Percentiles rank a stretch among this genome's conserved stretches.
Evolutionary conservation across 2,888 invertebrate genomes (phyloP).

Genomic region (Eumacrocentrus americanus): DNA sequence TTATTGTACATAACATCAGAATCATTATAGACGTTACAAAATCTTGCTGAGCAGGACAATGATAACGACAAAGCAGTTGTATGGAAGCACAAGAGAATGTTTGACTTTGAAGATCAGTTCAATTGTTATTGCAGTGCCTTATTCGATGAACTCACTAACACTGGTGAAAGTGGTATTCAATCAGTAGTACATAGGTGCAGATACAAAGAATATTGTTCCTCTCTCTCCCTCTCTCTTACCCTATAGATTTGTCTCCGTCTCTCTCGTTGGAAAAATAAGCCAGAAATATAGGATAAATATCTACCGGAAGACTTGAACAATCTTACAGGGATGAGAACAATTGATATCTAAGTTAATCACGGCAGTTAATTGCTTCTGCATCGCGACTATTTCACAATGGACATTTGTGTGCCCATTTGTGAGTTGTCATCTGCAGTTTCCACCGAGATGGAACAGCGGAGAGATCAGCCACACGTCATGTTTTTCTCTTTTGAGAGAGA

Average conservation of each 20-base stretch:
- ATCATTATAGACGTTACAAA: too few relatives aligned
- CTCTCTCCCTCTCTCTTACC: neutral
- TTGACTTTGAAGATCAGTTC: conserved; percentile 3
- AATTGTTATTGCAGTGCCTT: conserved; percentile 10
- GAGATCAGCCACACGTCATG: conserved; percentile 10
- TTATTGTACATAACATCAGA: too few relatives aligned
- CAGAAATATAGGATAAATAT: neutral
- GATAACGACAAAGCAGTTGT: too few relatives aligned
- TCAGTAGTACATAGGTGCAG: neutral
- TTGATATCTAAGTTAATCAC: conserved; percentile 8
- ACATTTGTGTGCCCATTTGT: conserved; percentile 4
- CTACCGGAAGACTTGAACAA: neutral
- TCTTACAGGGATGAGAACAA: neutral
- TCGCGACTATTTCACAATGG: conserved; percentile 19
- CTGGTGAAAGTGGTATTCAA: conserved; percentile 14
- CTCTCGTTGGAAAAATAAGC: neutral
- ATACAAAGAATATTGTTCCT: neutral
- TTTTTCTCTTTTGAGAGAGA: conserved; percentile 4
- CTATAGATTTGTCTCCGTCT: neutral
- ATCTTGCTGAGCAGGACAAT: too few relatives aligned
- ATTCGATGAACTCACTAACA: conserved; percentile 9
- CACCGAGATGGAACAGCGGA: neutral
- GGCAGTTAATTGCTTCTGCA: conserved; percentile 13
- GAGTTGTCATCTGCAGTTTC: conserved; percentile 13
- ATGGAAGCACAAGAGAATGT: neutral